phyloP scores from a whole-genome alignment of 1,140 invertebrate species.

The Lepidotrigona ventralis region DNA sequence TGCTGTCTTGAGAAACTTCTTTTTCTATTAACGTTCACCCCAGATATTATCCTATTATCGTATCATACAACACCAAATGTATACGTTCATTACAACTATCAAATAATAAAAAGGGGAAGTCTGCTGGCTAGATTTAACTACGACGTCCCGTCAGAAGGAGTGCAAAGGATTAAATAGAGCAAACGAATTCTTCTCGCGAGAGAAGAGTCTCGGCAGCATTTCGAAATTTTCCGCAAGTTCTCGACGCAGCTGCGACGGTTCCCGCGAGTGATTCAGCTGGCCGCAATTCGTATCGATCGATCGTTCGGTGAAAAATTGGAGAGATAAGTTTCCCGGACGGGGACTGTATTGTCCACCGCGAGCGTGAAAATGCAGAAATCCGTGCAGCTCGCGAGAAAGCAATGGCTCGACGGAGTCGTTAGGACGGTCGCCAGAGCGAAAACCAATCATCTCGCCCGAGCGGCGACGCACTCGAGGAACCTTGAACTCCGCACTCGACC shows the following conservation, averaged over 20 bases:
- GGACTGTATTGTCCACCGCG: background rate
- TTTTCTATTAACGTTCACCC: no score
- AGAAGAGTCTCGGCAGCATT: background rate
- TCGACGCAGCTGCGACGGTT: background rate
- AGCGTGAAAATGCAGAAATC: constrained; percentile 18
- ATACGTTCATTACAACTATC: no score
- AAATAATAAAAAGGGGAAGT: no score
- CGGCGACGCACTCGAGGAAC: constrained; percentile 48
- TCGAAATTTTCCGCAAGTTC: background rate
- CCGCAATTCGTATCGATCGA: background rate
- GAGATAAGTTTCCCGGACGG: background rate
- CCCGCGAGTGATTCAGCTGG: background rate
- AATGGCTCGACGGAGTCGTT: constrained; percentile 21
- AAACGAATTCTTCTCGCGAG: background rate
- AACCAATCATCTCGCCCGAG: constrained; percentile 61
- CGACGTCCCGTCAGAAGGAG: no score
- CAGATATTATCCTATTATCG: no score
- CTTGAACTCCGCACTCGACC: constrained; percentile 56
- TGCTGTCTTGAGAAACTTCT: no score
- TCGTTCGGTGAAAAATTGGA: background rate
- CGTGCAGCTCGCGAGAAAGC: background rate
- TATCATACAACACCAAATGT: no score
- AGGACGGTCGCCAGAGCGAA: constrained; percentile 53
- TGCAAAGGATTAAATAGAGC: background rate
- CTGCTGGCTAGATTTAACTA: no score